Conservation (phyloP, 2,888 invertebrate species). For the Chesias legatella region DNA sequence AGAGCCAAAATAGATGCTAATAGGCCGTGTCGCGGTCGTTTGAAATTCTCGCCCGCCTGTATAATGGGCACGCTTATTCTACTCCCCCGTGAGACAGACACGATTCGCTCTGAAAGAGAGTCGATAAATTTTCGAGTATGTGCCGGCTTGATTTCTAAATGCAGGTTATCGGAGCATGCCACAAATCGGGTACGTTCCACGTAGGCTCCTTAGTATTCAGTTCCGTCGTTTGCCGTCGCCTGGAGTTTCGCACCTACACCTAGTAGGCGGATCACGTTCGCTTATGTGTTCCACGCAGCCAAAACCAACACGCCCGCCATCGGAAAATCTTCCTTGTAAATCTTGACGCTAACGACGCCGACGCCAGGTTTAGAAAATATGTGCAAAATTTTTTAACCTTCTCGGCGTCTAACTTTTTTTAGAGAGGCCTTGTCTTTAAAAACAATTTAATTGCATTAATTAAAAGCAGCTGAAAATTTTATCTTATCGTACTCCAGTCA, state of each 20-base stretch:
- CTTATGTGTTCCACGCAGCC: constrained; percentile 76
- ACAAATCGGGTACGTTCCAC: constrained; percentile 73
- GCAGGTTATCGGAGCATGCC: constrained; percentile 78
- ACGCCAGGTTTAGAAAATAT: constrained; percentile 65
- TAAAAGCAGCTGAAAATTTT: no score
- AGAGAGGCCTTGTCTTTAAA: no score
- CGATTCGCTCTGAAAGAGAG: constrained; percentile 64
- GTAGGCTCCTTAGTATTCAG: constrained; percentile 75
- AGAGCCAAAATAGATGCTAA: constrained; percentile 26
- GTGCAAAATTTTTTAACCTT: constrained; percentile 61
- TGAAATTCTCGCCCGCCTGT: constrained; percentile 47
- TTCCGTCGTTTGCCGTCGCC: constrained; percentile 55
- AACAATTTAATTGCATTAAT: no score
- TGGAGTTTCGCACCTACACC: constrained; percentile 60
- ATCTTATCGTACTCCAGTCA: no score
- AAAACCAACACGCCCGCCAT: constrained; percentile 67
- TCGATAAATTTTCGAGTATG: constrained; percentile 72
- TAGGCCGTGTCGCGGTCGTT: constrained; percentile 33
- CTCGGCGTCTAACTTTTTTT: constrained; percentile 18
- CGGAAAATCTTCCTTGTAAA: constrained; percentile 77
- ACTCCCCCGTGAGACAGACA: constrained; percentile 47
- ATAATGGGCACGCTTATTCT: constrained; percentile 47
- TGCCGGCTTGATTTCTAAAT: constrained; percentile 75
- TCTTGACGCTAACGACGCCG: constrained; percentile 74
- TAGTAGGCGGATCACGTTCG: constrained; percentile 72